These are phyloP conservation scores for Atta cephalotes DNA, from an alignment of 1,140 invertebrate species.

Conservation along the genomic window DNA sequence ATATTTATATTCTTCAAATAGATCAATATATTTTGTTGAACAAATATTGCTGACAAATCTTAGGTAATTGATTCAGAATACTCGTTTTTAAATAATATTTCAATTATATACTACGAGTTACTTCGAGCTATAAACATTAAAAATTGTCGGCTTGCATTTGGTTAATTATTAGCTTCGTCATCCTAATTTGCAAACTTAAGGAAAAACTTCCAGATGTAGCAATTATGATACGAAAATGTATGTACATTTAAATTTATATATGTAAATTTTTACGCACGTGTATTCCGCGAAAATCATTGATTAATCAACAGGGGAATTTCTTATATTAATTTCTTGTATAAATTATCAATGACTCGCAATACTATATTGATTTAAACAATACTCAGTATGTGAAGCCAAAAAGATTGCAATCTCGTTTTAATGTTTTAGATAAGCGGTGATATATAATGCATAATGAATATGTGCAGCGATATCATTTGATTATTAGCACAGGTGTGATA, in stretches of 20 bases:
- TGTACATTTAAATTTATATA: neutral
- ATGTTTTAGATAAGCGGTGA: neutral
- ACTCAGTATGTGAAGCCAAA: neutral
- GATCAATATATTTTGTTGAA: too few species aligned
- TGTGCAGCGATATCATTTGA: neutral
- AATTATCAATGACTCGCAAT: neutral
- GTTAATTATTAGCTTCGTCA: neutral
- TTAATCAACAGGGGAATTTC: neutral
- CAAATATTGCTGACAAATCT: too few species aligned
- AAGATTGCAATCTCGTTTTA: neutral
- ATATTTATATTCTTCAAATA: too few species aligned
- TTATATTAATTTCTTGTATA: neutral
- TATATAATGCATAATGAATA: conserved; percentile 26
- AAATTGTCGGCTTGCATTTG: neutral
- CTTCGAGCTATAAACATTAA: neutral
- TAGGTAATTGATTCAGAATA: too few species aligned
- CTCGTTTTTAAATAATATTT: too few species aligned
- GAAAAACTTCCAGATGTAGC: neutral
- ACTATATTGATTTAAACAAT: neutral
- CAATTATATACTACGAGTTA: too few species aligned
- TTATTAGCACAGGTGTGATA: conserved; percentile 9
- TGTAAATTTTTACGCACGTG: conserved; percentile 2
- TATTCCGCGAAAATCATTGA: neutral
- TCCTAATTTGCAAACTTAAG: neutral
- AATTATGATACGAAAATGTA: neutral